Evolutionary conservation across 2,888 invertebrate genomes (phyloP).

Genomic region (Tipula lateralis): DNA sequence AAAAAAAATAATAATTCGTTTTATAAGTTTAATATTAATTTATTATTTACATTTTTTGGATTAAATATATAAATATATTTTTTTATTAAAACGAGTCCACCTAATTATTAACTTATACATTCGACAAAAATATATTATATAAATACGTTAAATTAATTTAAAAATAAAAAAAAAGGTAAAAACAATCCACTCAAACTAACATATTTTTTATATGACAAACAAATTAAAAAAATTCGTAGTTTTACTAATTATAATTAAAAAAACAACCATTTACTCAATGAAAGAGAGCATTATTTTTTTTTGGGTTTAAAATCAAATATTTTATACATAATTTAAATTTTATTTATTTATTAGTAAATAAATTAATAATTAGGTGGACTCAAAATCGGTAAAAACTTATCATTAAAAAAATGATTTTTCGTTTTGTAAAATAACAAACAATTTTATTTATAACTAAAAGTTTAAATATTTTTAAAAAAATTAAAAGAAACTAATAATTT

Average conservation of each 20-base stretch:
- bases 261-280: neutral
- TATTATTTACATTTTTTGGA: conserved; percentile 5
- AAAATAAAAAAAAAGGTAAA: neutral
- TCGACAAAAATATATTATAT: neutral
- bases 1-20: neutral
- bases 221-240: neutral
- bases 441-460: neutral
- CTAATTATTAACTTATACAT: neutral
- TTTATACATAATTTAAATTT: neutral
- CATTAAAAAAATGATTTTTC: neutral
- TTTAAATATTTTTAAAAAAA: neutral
- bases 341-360: neutral
- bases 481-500: neutral
- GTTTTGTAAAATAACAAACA: neutral
- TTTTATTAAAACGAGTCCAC: neutral
- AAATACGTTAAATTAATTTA: neutral
- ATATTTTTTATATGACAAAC: neutral
- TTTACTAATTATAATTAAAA: neutral
- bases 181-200: neutral
- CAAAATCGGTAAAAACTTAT: neutral
- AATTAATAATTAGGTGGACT: conserved; percentile 19
- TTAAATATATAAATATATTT: neutral
- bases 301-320: neutral
- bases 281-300: neutral
- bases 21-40: conserved; percentile 7